phyloP scores from a whole-genome alignment of 2,888 invertebrate species.

The Metopia argyrocephala region DNA sequence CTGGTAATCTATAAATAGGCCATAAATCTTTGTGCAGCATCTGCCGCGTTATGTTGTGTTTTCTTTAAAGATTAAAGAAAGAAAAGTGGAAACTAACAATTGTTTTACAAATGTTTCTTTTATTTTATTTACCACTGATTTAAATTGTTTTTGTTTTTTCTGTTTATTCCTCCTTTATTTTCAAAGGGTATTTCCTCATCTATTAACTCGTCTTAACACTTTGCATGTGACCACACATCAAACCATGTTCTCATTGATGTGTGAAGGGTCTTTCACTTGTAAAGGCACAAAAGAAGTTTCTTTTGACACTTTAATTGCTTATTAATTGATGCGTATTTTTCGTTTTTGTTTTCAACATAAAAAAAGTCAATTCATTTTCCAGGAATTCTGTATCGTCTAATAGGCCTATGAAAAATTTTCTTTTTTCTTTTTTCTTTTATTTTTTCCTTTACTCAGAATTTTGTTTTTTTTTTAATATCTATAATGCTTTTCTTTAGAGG shows the following conservation, averaged over 20 bases:
- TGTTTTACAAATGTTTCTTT: background rate
- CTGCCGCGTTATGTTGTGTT: too few relatives aligned
- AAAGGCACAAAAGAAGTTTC: slow-evolving; percentile 8
- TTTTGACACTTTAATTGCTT: slow-evolving; percentile 56
- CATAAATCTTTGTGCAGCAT: slow-evolving; percentile 25
- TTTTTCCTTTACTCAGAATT: too few relatives aligned
- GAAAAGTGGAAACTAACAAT: too few relatives aligned
- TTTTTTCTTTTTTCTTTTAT: background rate
- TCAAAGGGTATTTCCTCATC: slow-evolving; percentile 35
- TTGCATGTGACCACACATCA: background rate
- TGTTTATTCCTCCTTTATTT: too few relatives aligned
- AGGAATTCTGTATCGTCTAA: slow-evolving; percentile 43
- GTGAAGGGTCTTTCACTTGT: background rate
- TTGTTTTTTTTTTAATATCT: background rate
- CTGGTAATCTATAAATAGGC: slow-evolving; percentile 1
- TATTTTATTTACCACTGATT: background rate
- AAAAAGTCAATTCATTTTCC: slow-evolving; percentile 30
- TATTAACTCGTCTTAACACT: slow-evolving; percentile 20
- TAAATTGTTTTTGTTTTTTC: background rate
- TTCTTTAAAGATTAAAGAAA: too few relatives aligned
- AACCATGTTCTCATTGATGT: background rate
- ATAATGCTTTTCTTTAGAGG: background rate
- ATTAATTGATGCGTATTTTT: slow-evolving; percentile 45
- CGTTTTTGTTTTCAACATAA: background rate
- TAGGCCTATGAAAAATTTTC: slow-evolving; percentile 5